Base-by-base conservation (phyloP, 2,888 invertebrate genomes). In the Heliconius charithonia region DNA sequence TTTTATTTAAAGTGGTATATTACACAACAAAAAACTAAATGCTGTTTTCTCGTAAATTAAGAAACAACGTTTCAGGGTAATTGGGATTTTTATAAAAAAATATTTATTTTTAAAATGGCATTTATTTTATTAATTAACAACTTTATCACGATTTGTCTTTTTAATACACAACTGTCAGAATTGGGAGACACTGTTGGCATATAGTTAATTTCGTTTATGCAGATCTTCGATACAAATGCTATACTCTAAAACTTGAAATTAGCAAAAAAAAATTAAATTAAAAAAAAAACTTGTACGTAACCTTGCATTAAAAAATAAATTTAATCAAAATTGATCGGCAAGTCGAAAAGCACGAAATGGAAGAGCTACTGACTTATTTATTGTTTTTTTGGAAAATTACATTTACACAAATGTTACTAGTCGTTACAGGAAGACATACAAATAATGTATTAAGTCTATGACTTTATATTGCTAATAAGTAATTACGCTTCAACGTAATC, bases 111-210 rank as follows among this genome's bases (percentile, higher is more conserved):
- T 72, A 37, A 51, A 72, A 91, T 41, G 41, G 41, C 25, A 74
- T 65, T 90, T 93, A 82, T 90, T 89, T 88, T 90, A 90, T 82
- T 86, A 90, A 90, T 89, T 91, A 93, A 93, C 91, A 92, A 92
- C 88, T 90, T 89, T 93, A 93, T 93, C 92, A 94, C 91, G 91
- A 89, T 91, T 93, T 93, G 93, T 93, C 94, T 94, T 94, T 89
- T 91, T 85, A 85, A 86, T 89, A 89, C 87, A 90, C 87, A 88
- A 86, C 87, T 84, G 87, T 93, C 93, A 91, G 92, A 93, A 93
- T 92, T 89, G 84, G 85, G 79, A 74, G 69, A 71, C 37, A 63
- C 76, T 67, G 32, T 74, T 56, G 74, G 62, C 69, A 45, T 45
- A 63, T 51, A 75, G 51, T 29, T 45, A 7, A 37, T 32, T 16